Evolutionary conservation across 1,140 invertebrate species (phyloP).

Genomic region (Ceratitis capitata): DNA sequence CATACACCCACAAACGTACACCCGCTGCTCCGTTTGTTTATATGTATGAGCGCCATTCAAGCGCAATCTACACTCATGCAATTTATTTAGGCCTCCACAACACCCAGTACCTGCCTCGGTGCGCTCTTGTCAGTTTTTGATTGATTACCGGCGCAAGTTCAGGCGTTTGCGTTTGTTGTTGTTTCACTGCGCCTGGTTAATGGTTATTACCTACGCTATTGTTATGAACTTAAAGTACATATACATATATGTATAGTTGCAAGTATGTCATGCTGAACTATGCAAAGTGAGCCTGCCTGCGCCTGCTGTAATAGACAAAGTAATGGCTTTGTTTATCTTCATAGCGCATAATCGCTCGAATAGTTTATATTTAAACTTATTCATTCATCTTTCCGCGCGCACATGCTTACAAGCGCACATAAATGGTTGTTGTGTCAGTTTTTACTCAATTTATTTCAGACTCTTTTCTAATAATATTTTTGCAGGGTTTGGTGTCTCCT

Average conservation of each 20-base stretch:
- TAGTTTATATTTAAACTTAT: neutral
- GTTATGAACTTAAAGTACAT: neutral
- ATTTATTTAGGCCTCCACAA: neutral
- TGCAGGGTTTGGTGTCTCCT: neutral
- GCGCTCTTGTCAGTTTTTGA: slow-evolving; percentile 14
- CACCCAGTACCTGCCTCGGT: neutral
- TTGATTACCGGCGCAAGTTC: slow-evolving; percentile 28
- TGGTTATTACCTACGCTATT: neutral
- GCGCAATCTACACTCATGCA: neutral
- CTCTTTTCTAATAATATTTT: neutral
- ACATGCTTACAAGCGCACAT: neutral
- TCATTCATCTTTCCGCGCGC: neutral
- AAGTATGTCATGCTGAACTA: neutral
- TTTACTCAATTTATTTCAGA: neutral
- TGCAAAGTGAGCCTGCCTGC: neutral
- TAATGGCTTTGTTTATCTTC: slow-evolving; percentile 31
- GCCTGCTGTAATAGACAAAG: neutral
- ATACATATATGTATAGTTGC: neutral
- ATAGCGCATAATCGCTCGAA: neutral
- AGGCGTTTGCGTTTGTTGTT: neutral
- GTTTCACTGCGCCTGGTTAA: neutral
- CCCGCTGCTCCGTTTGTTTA: neutral
- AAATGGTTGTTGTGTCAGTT: neutral
- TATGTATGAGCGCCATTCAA: neutral
- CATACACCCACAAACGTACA: neutral